Evolutionary conservation across 2,113 vertebrate species (phyloP), one percentile per base, ranked within the genome.

Genomic region (Pao palembangensis): DNA sequence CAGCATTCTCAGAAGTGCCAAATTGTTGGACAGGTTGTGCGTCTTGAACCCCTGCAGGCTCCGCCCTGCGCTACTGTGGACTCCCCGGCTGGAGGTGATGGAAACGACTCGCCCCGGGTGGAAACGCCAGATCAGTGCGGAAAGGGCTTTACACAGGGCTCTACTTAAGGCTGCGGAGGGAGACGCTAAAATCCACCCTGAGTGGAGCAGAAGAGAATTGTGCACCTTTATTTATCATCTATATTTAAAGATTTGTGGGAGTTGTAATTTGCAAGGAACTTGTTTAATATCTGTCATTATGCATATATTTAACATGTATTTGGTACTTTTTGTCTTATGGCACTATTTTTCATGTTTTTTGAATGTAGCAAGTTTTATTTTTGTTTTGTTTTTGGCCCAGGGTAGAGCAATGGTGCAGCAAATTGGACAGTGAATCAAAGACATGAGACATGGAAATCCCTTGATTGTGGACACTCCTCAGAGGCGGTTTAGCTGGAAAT

Each of bases 391-490:
- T 38, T 8, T 38, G 34, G 11, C 10, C 8, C 34, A 3, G 28
- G 28, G 28, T 31, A 8, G 8, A 8, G 28, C 2, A 1, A 44
- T 28, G 51, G 17, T 34, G 19, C 63, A 64, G 62, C 43, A 51
- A 52, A 46, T 20, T 14, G 28, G 23, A 53, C 42, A 15, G 53
- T 55, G 69, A 69, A 66, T 72, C 69, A 78, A 61, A 65, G 17
- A 31, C 61, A 34, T 75, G 65, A 78, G 69, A 71, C 69, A 46
- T 73, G 67, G 69, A 76, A 81, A 81, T 78, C 78, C 72, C 70
- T 76, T 83, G 75, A 83, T 78, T 83, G 69, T 38, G 31, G 65
- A 78, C 75, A 57, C 75, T 78, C 72, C 75, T 66, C 53, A 60
- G 64, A 58, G 42, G 64, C 10, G 64, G 73, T 77, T 74, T 71